Conservation (phyloP, 2,888 invertebrate species). For the Phasia obesa region DNA sequence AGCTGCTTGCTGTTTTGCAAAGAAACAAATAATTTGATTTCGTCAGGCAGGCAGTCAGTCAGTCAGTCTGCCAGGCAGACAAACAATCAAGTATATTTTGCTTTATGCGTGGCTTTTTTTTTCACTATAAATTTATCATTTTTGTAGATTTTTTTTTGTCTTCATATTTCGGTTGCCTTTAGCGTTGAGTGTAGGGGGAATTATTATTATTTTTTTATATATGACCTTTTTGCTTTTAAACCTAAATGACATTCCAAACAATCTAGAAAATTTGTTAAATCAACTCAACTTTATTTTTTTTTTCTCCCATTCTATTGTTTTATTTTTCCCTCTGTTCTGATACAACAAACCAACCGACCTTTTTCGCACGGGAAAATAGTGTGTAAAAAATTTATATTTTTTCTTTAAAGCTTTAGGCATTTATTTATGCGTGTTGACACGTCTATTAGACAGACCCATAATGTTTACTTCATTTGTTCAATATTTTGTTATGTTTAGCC, state of each 20-base stretch:
- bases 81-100: too few species aligned
- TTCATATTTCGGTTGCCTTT: not conserved
- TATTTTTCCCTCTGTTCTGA: not conserved
- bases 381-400: not conserved
- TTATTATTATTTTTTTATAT: not conserved
- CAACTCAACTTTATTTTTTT: conserved; percentile 24
- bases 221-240: conserved; percentile 1
- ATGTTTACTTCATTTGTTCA: conserved; percentile 28
- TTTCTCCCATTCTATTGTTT: not conserved
- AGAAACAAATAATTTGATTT: conserved; percentile 27
- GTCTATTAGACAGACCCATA: conserved; percentile 52
- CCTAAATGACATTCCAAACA: conserved; percentile 36
- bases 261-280: conserved; percentile 55
- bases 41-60: not conserved
- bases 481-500: conserved; percentile 15
- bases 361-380: not conserved
- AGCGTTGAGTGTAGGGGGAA: too few species aligned
- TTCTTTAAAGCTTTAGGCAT: conserved; percentile 19
- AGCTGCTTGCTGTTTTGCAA: not conserved
- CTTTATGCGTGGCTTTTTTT: not conserved
- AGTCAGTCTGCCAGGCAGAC: not conserved
- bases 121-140: conserved; percentile 42
- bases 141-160: conserved; percentile 1
- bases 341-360: not conserved
- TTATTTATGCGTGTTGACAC: conserved; percentile 54